Base-by-base conservation (phyloP, 2,113 vertebrate species). In the Periophthalmodon schlosseri region DNA sequence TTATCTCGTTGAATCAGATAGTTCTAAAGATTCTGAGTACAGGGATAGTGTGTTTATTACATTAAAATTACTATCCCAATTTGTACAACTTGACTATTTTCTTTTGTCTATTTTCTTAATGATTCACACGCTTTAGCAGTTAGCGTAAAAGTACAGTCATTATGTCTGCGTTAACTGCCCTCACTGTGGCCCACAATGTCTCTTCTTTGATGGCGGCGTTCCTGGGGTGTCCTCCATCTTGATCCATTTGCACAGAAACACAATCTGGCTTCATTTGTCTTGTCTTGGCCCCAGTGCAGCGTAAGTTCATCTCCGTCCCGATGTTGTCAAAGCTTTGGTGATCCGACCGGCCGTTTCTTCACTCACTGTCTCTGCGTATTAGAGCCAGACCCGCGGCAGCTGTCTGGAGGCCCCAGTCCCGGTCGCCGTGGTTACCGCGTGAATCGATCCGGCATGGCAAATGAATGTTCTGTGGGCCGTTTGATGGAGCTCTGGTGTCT, bases 311-410 rank as follows among this genome's bases (percentile, higher is more conserved):
- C 77, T 33, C 73, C 64, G 33, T 82, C 73, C 49, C 63, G 52
- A 81, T 77, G 68, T 74, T 67, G 70, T 73, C 68, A 50, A 15
- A 68, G 68, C 76, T 10, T 39, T 54, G 16, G 21, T 68, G 81
- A 76, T 66, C 70, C 82, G 4, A 87, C 89, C 72, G 90, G 89
- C 90, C 79, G 70, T 86, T 91, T 90, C 86, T 87, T 83, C 88
- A 85, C 84, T 83, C 83, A 21, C 84, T 79, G 84, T 88, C 91
- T 65, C 47, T 89, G 83, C 68, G 14, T 67, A 77, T 89, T 86
- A 87, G 84, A 87, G 79, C 87, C 86, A 78, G 87, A 68, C 69
- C 67, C 78, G 54, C 77, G 75, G 73, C 91, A 89, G 86, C 89
- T 91, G 87, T 76, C 72, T 18, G 9, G 57, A 28, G 56, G 75